Percentiles rank a stretch among this genome's conserved stretches.
Conservation (phyloP, 2,113 vertebrate genomes). For the Aegotheles bennettii region DNA sequence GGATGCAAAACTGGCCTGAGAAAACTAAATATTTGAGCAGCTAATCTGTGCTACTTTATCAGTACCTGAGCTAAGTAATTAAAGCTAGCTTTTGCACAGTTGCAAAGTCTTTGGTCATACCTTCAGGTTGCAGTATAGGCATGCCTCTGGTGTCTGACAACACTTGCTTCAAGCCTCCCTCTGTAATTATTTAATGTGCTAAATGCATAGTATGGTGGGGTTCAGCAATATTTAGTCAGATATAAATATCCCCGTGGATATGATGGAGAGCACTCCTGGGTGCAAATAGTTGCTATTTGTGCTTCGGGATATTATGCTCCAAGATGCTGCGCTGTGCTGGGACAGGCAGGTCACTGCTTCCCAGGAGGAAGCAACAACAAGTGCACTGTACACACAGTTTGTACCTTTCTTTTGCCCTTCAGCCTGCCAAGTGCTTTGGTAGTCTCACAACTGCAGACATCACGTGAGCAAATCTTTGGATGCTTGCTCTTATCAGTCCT, state of each 20-base stretch:
- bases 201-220: background rate
- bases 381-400: background rate
- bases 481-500: background rate
- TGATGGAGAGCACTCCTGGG: background rate
- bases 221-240: background rate
- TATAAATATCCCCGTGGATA: background rate
- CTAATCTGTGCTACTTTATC: slow-evolving; percentile 33
- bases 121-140: background rate
- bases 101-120: background rate
- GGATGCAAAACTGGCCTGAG: slow-evolving; percentile 2
- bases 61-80: background rate
- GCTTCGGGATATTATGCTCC: background rate
- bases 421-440: background rate
- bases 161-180: background rate
- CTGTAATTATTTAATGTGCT: background rate
- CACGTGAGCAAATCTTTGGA: background rate
- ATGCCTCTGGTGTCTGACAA: background rate
- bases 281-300: background rate
- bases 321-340: background rate
- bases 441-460: background rate
- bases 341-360: background rate
- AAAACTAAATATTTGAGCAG: slow-evolving; percentile 56
- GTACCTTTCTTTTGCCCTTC: background rate
- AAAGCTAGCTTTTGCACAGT: background rate
- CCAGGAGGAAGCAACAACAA: background rate